Base-by-base conservation (phyloP, 2,888 invertebrate genomes). In the Creontiades dilutus region DNA sequence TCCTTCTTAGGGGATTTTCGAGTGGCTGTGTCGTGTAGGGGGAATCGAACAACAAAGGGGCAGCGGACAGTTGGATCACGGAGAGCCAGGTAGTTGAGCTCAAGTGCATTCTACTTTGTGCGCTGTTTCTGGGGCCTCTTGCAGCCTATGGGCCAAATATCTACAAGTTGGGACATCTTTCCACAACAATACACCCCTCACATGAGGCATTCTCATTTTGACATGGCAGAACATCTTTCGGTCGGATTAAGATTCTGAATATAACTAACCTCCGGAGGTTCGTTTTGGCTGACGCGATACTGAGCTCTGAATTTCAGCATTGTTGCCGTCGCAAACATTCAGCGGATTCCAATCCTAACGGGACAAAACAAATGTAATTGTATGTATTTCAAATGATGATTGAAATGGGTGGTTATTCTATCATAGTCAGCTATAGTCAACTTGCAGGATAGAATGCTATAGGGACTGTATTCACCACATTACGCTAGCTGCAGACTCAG, bases 1-100 rank as follows among this genome's bases (percentile, higher is more conserved):
- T 88, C 88, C 88, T 88, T 88, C 88, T 88, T 55, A 88, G 52
- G 76, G 55, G 27, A 46, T 78, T 88, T 88, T 88, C 61, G 61
- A 86, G 86, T 86, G 75, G 68, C n/a, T 68, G 19, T 23, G 68
- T 68, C 68, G 19, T 68, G 13, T 23, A 19, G 68, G 68, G 68
- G 68, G 27, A 23, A 37, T 2, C 37, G 37, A 37, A 19, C 23
- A 23, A 68, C 68, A 68, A 68, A 68, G 68, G 68, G 68, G 23
- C 68, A 68, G 23, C 68, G 68, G 68, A 68, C 68, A 68, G 68
- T 68, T 68, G 23, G 23, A 68, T 61, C 61, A 61, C 61, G 61
- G 27, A 23, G 23, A 23, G 68, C 23, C 68, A 68, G 68, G 68
- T 68, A 68, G 68, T 12, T 11, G 68, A 68, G 19, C 68, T 68